These are phyloP conservation scores for Pyrrhia umbra DNA, from an alignment of 2,888 invertebrate genomes.

Conservation along the genomic window DNA sequence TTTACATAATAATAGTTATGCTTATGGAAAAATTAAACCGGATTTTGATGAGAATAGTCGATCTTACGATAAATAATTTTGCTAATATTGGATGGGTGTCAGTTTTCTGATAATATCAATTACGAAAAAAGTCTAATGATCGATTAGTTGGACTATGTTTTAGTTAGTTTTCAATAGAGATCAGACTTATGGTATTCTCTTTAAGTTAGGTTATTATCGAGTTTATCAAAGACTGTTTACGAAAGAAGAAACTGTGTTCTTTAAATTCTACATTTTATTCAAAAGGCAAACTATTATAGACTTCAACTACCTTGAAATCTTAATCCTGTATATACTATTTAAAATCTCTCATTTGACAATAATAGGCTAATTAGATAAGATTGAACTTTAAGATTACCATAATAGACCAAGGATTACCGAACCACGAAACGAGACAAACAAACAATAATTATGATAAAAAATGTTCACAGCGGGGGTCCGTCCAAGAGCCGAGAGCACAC, in stretches of 20 bases:
- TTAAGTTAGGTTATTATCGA: too few relatives aligned
- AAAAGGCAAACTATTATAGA: not conserved
- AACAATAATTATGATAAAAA: constrained; percentile 70
- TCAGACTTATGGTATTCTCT: too few relatives aligned
- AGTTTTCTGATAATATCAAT: not conserved
- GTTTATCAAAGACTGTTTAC: too few relatives aligned
- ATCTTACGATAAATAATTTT: not conserved
- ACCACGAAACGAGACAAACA: constrained; percentile 62
- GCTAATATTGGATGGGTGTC: not conserved
- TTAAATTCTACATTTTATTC: not conserved
- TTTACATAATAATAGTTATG: constrained; percentile 11
- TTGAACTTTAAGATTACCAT: constrained; percentile 6
- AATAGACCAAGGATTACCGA: constrained; percentile 35
- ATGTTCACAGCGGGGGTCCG: constrained; percentile 65
- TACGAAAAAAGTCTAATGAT: not conserved
- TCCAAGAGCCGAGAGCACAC: constrained; percentile 38
- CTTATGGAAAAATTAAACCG: not conserved
- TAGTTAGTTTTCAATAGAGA: too few relatives aligned
- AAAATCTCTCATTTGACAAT: constrained; percentile 4
- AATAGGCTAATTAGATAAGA: constrained; percentile 23
- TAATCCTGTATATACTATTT: not conserved
- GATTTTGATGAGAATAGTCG: not conserved
- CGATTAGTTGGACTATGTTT: too few relatives aligned
- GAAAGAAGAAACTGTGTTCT: too few relatives aligned
- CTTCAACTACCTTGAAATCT: not conserved